Conservation (phyloP, 2,888 invertebrate genomes). For the Bembecia ichneumoniformis region DNA sequence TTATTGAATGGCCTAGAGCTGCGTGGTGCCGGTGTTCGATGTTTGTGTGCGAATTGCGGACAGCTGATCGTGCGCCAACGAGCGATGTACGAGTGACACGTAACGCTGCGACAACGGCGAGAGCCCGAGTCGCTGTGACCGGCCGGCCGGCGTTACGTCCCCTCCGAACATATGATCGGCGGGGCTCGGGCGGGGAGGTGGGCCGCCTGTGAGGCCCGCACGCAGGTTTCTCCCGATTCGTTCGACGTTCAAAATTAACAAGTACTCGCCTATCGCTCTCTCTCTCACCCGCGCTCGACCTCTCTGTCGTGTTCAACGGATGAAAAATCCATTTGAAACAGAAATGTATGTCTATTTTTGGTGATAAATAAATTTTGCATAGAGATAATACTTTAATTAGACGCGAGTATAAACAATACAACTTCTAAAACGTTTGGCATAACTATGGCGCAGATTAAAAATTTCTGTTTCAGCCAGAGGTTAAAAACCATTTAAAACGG, state of each 20-base stretch:
- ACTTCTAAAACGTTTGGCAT: background rate
- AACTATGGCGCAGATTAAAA: too few species aligned
- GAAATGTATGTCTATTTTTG: too few species aligned
- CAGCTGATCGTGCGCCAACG: constrained; percentile 55
- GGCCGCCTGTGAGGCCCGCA: constrained; percentile 42
- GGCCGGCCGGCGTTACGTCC: constrained; percentile 25
- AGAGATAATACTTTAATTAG: too few species aligned
- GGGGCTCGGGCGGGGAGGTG: constrained; percentile 34
- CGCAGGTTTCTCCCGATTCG: constrained; percentile 69
- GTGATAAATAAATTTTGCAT: too few species aligned
- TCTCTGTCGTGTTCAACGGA: constrained; percentile 43
- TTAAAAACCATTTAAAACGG: too few species aligned
- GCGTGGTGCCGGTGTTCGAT: constrained; percentile 21
- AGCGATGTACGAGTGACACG: constrained; percentile 22
- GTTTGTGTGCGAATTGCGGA: constrained; percentile 25
- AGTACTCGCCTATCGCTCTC: constrained; percentile 48
- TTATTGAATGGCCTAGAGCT: constrained; percentile 38
- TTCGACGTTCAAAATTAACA: constrained; percentile 43
- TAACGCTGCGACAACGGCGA: constrained; percentile 56
- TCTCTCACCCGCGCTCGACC: constrained; percentile 1
- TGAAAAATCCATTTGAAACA: constrained; percentile 18
- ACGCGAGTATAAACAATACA: too few species aligned
- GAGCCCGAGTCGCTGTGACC: constrained; percentile 64
- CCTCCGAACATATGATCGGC: constrained; percentile 67
- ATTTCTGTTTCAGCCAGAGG: too few species aligned